Evolutionary conservation across 1,140 invertebrate species (phyloP), one percentile per base, ranked within the genome.

Genomic region (Amyelois transitella): DNA sequence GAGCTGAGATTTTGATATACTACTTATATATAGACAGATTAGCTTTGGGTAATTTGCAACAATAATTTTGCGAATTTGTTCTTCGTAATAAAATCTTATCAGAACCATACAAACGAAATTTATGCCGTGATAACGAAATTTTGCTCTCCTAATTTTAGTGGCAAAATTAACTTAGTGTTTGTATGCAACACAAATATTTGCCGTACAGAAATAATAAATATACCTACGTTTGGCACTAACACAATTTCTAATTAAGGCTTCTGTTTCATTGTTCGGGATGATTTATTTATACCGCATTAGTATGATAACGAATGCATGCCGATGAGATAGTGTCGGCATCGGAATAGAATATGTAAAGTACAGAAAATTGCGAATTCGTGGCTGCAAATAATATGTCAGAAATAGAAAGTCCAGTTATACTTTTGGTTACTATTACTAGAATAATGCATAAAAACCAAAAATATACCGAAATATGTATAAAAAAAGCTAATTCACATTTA

Each of bases 201-300:
- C 7, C 7, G 2, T 2, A 24, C 22, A 28, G 25, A 28, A 28
- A 28, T 28, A 28, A 28, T 28, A 28, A 28, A 28, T 28, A 28
- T 28, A 28, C n/a, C n/a, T n/a, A n/a, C 12, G 25, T 28, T 28
- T 8, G 25, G 25, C 25, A 28, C 22, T 24, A 24, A 17, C 43
- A 45, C 43, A 45, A 18, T 45, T 19, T 45, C 17, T 19, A 45
- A 45, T 45, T 44, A 45, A 45, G 19, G 43, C 18, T 20, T 7
- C 32, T 43, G 24, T 47, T 44, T 43, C 49, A 32, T 43, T 45
- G 50, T 25, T 20, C 3, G 18, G 18, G n/a, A 47, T 58, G 21
- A 52, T 52, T 52, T 48, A 58, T 52, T 58, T 53, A 58, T 58
- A 48, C 44, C 8, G 10, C 19, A 58, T 58, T 52, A 52, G 17